These are phyloP conservation scores for Phoxinus dragarum DNA, from an alignment of 2,797 vertebrate species.

Conservation along the genomic window DNA sequence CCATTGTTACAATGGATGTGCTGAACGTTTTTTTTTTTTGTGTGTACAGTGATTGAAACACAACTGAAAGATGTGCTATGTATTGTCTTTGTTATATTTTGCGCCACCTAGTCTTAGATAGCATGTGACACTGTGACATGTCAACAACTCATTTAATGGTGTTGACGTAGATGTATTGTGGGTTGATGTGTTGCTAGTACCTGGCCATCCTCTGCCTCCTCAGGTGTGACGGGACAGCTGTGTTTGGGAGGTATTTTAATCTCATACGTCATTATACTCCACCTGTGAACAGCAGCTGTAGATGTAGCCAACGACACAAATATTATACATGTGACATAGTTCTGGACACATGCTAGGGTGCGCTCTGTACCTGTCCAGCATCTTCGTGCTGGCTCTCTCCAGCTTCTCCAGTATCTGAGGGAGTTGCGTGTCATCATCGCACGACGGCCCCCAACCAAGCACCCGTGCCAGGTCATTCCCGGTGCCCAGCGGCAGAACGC, in stretches of 20 bases:
- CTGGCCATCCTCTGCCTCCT: slow-evolving; percentile 89
- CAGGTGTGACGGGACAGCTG: slow-evolving; percentile 87
- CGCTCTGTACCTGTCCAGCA: slow-evolving; percentile 89
- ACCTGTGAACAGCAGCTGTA: slow-evolving; percentile 76
- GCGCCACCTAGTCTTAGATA: not conserved
- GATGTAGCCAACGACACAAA: slow-evolving; percentile 1
- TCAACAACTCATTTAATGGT: not conserved
- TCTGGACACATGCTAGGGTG: not conserved
- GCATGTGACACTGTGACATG: not conserved
- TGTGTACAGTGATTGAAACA: not conserved
- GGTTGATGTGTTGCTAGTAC: slow-evolving; percentile 71
- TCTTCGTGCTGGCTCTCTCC: slow-evolving; percentile 97
- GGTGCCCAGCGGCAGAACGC: slow-evolving; percentile 93
- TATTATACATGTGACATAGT: slow-evolving; percentile 21
- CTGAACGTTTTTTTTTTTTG: not conserved
- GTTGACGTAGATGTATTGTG: not conserved
- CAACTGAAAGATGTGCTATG: not conserved
- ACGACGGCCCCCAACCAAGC: slow-evolving; percentile 96
- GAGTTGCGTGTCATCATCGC: slow-evolving; percentile 95
- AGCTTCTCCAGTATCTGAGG: slow-evolving; percentile 97
- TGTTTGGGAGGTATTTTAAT: slow-evolving; percentile 93
- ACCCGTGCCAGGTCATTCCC: slow-evolving; percentile 97
- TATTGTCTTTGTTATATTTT: not conserved
- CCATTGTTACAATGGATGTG: not conserved
- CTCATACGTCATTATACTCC: slow-evolving; percentile 99